These are phyloP conservation scores for Microtus pennsylvanicus DNA, from an alignment of 2,113 vertebrate genomes.

Conservation along the genomic window DNA sequence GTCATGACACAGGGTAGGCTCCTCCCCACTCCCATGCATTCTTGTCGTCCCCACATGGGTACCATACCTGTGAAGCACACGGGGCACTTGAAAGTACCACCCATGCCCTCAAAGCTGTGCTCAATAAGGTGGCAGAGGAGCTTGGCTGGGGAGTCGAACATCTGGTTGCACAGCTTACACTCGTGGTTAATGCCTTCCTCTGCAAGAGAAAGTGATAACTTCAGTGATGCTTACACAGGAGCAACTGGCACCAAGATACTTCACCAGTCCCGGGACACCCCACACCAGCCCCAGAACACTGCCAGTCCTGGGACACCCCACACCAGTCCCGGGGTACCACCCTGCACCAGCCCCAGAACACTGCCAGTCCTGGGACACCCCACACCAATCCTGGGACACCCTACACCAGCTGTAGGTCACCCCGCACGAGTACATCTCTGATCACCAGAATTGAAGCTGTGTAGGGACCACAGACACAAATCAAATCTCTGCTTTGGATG, in stretches of 20 bases:
- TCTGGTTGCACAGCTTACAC: slow-evolving; percentile 99
- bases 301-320: too few species aligned
- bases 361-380: too few species aligned
- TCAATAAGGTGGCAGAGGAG: slow-evolving; percentile 99
- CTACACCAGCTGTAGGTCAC: not conserved
- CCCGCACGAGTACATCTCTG: too few species aligned
- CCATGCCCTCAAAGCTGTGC: slow-evolving; percentile 99
- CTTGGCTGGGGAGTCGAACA: slow-evolving; percentile 99
- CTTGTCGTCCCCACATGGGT: fast-evolving
- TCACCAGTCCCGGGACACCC: not conserved
- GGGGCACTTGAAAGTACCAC: slow-evolving; percentile 99
- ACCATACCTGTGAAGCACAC: slow-evolving; percentile 99
- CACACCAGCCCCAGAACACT: too few species aligned
- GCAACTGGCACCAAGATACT: slow-evolving; percentile 22
- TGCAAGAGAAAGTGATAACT: slow-evolving; percentile 92
- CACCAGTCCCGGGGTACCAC: not conserved
- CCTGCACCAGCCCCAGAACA: not conserved
- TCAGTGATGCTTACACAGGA: slow-evolving; percentile 85
- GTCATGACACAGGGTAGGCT: not conserved
- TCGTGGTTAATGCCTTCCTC: slow-evolving; percentile 99
- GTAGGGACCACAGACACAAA: not conserved
- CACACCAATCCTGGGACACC: not conserved
- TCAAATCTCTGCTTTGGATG: not conserved
- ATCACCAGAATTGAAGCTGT: not conserved
- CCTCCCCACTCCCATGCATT: fast-evolving